phyloP scores from a whole-genome alignment of 2,797 vertebrate genomes.

The Sandelia bainsii region DNA sequence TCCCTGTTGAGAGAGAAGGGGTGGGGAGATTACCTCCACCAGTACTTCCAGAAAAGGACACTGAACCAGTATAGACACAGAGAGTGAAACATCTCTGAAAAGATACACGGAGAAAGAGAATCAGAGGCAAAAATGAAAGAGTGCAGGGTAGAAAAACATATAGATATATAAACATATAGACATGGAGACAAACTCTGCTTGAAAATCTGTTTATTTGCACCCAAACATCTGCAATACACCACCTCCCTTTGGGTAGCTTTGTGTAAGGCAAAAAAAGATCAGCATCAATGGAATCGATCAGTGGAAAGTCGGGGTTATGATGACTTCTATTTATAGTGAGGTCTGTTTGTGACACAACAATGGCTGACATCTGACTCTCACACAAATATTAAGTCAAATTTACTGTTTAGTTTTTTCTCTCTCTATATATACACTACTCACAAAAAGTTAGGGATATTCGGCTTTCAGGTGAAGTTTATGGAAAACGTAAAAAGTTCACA shows the following conservation, averaged over 20 bases:
- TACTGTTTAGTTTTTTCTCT: neutral
- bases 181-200: neutral
- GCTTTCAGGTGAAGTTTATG: too few species aligned
- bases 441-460: too few species aligned
- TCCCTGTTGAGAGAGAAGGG: conserved; percentile 36
- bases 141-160: conserved; percentile 1
- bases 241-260: conserved; percentile 31
- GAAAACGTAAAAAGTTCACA: too few species aligned
- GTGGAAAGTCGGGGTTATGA: conserved; percentile 71
- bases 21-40: conserved; percentile 24
- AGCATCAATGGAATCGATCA: conserved; percentile 71
- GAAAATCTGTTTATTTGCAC: conserved; percentile 41
- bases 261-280: conserved; percentile 49
- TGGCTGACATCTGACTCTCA: conserved; percentile 29
- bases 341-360: conserved; percentile 58
- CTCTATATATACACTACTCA: too few species aligned
- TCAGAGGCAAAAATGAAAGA: conserved; percentile 1
- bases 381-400: conserved; percentile 12
- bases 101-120: conserved; percentile 11
- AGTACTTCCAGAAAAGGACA: conserved; percentile 78
- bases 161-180: conserved; percentile 1
- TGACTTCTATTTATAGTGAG: conserved; percentile 73
- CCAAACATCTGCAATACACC: conserved; percentile 30
- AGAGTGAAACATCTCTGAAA: conserved; percentile 15
- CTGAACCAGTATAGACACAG: conserved; percentile 34